Evolutionary conservation across 2,113 vertebrate species (phyloP), one percentile per base, ranked within the genome.

Genomic region (Gasterosteus aculeatus): DNA sequence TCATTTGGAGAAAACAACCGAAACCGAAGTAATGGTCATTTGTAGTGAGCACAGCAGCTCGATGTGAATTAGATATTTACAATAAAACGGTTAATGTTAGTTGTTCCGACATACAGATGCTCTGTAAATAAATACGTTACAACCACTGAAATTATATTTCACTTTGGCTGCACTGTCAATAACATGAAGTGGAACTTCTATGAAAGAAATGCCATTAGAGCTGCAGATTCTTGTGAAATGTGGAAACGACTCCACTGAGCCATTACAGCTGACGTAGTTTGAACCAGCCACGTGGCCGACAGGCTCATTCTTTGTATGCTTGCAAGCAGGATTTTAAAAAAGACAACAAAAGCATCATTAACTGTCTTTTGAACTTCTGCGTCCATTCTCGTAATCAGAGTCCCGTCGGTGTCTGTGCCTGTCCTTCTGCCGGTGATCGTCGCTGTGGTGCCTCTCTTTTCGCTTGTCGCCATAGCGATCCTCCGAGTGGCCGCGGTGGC

Each of bases 341-440:
- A 18, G 53, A 26, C 35, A 54, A 65, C 16, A 47, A 7, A 18
- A 64, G 54, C 7, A 33, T 11, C 57, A 86, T 89, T 88, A 92
- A 66, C 89, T 91, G 94, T 97, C 93, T 94, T 94, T 95, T 88
- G 94, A 97, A 94, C 86, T 92, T 91, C 88, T 96, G 87, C 94
- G 95, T 90, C 95, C 95, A 83, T 94, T 95, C 41, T 95, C 94
- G 33, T 94, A 88, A 70, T 95, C 94, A 6, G 93, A 94, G 84
- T 96, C 95, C 79, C 93, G 92, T 70, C 95, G 93, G 67, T 97
- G 93, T 82, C 94, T 94, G 75, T 97, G 95, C 77, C 94, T 91
- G 84, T 94, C 95, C 83, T 95, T 92, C 44, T 95, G 90, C 46
- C 91, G 80, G 80, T 90, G 87, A 26, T 97, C 96, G 10, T 97